Conservation (phyloP, 2,113 vertebrate genomes). For the Struthidea cinerea region DNA sequence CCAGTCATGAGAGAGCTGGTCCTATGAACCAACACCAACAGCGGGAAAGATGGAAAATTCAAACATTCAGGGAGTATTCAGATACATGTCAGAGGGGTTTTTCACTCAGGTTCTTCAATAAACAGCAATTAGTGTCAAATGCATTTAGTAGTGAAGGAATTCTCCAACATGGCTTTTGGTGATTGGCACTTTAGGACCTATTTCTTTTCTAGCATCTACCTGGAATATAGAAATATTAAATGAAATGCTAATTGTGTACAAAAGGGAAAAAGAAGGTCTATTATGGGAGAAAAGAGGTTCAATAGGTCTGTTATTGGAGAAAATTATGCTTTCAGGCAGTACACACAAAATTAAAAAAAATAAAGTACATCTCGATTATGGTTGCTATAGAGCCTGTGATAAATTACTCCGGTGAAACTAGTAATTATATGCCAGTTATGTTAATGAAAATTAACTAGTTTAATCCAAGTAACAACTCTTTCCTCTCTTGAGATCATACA, state of each 20-base stretch:
- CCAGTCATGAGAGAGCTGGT: background rate
- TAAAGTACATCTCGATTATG: background rate
- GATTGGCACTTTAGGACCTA: constrained; percentile 19
- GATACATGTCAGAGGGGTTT: background rate
- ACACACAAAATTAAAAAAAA: background rate
- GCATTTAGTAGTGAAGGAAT: constrained; percentile 23
- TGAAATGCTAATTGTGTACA: constrained; percentile 42
- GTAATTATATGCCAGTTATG: constrained; percentile 41
- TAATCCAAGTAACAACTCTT: constrained; percentile 7
- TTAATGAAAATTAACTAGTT: constrained; percentile 59
- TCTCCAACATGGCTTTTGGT: background rate
- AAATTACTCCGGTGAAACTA: constrained; percentile 24
- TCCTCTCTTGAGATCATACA: background rate
- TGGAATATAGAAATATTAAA: constrained; percentile 28
- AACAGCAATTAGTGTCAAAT: constrained; percentile 48
- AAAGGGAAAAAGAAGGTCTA: background rate
- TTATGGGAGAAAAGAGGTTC: background rate
- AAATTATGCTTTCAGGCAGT: constrained; percentile 14
- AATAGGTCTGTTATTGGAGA: background rate
- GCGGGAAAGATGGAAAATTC: background rate
- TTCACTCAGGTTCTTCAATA: background rate
- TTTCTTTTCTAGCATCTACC: constrained; percentile 10
- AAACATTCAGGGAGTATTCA: background rate
- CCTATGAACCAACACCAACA: background rate
- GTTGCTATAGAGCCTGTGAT: background rate